These are phyloP conservation scores for Polydrusus pterygomalis DNA, from an alignment of 2,888 invertebrate species.

Conservation along the genomic window DNA sequence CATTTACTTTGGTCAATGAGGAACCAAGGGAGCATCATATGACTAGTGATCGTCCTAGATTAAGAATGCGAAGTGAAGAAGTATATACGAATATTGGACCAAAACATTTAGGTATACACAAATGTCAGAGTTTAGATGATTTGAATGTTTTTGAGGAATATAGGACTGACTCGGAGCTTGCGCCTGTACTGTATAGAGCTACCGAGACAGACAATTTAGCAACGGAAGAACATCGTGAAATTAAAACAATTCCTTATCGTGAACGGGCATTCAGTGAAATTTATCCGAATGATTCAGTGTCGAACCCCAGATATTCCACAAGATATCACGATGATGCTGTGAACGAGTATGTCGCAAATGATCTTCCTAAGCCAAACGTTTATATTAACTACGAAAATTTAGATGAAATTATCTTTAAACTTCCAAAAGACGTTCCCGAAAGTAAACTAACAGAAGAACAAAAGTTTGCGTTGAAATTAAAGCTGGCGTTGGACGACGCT, in stretches of 20 bases:
- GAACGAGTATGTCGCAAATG: slow-evolving; percentile 16
- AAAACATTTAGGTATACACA: slow-evolving; percentile 43
- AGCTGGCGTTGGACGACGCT: slow-evolving; percentile 63
- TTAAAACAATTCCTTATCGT: slow-evolving; percentile 1
- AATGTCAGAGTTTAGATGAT: slow-evolving; percentile 63
- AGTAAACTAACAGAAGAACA: slow-evolving; percentile 63
- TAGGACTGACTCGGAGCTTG: slow-evolving; percentile 30
- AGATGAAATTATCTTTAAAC: slow-evolving; percentile 61
- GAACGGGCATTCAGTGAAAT: slow-evolving; percentile 43
- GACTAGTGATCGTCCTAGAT: neutral
- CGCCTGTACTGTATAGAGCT: slow-evolving; percentile 54
- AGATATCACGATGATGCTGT: slow-evolving; percentile 22
- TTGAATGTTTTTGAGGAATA: slow-evolving; percentile 55
- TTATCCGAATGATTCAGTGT: slow-evolving; percentile 60
- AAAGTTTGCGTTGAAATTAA: slow-evolving; percentile 63
- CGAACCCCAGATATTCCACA: slow-evolving; percentile 58
- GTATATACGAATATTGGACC: slow-evolving; percentile 24
- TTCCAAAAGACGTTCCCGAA: slow-evolving; percentile 61
- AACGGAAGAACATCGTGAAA: slow-evolving; percentile 25
- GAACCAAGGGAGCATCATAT: neutral
- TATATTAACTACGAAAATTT: slow-evolving; percentile 61
- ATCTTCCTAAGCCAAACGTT: slow-evolving; percentile 50
- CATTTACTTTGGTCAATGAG: slow-evolving; percentile 29
- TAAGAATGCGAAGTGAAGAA: slow-evolving; percentile 14
- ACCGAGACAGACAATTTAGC: slow-evolving; percentile 57